Evolutionary conservation across 2,888 invertebrate genomes (phyloP).

Genomic region (Clunio marinus): DNA sequence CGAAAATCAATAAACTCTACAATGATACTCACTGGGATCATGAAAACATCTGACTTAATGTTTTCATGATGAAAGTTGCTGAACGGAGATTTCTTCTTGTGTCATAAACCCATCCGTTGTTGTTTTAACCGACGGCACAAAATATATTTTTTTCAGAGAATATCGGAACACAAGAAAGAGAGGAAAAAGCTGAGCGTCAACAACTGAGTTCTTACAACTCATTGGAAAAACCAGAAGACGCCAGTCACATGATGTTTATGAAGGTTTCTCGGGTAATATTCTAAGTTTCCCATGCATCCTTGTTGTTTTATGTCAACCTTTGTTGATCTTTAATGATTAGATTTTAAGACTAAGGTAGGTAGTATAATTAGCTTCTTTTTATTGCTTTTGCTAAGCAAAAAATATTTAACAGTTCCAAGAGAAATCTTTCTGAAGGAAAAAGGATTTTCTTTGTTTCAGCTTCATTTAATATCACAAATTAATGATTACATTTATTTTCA

Average conservation of each 20-base stretch:
- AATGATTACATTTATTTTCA: too few relatives aligned
- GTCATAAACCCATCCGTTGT: slow-evolving; percentile 7
- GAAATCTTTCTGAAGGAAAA: too few relatives aligned
- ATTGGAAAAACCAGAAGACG: slow-evolving; percentile 10
- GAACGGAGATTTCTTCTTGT: neutral
- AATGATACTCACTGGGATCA: neutral
- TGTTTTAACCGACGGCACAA: slow-evolving; percentile 9
- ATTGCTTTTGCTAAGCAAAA: too few relatives aligned
- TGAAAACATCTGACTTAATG: slow-evolving; percentile 6
- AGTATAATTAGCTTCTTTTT: too few relatives aligned
- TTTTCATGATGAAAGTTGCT: neutral
- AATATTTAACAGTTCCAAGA: too few relatives aligned
- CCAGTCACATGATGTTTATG: too few relatives aligned
- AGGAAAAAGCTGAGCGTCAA: neutral
- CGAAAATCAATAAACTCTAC: slow-evolving; percentile 8
- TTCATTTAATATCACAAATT: too few relatives aligned
- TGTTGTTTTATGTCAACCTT: neutral
- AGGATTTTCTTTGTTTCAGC: too few relatives aligned
- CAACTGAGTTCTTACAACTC: neutral
- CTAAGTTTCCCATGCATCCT: neutral
- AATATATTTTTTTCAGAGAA: neutral
- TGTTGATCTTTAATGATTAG: neutral
- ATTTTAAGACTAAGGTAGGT: too few relatives aligned
- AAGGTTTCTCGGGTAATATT: neutral
- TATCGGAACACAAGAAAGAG: neutral